These are phyloP conservation scores for Mustela lutreola DNA, from an alignment of 2,113 vertebrate species.

Conservation along the genomic window DNA sequence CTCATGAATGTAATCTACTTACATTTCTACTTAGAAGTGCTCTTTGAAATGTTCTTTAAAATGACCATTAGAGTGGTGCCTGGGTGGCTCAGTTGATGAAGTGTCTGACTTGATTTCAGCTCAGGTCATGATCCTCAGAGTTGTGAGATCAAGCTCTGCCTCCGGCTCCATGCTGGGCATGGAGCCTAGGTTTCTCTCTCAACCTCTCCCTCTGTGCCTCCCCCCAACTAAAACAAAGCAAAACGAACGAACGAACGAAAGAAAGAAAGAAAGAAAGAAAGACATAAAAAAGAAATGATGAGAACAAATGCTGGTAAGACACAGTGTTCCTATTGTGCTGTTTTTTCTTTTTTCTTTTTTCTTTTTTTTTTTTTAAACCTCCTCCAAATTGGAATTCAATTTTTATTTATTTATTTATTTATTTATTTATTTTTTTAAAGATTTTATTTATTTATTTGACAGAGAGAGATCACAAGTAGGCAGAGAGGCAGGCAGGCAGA, in stretches of 20 bases:
- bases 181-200: not conserved
- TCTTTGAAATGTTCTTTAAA: not conserved
- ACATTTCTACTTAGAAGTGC: not conserved
- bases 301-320: not conserved
- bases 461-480: no score
- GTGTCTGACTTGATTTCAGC: not conserved
- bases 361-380: no score
- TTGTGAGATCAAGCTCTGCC: not conserved
- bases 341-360: not conserved
- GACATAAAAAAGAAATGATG: not conserved
- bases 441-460: no score
- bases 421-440: no score
- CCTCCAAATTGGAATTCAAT: no score
- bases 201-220: not conserved
- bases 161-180: accelerated
- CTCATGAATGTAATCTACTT: not conserved
- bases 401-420: no score
- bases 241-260: accelerated
- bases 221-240: not conserved
- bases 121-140: not conserved
- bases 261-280: no score
- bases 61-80: not conserved
- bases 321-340: not conserved
- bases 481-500: no score
- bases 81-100: not conserved